These are phyloP conservation scores for Muraenolepis orangiensis DNA, from an alignment of 2,797 vertebrate genomes.

Conservation along the genomic window DNA sequence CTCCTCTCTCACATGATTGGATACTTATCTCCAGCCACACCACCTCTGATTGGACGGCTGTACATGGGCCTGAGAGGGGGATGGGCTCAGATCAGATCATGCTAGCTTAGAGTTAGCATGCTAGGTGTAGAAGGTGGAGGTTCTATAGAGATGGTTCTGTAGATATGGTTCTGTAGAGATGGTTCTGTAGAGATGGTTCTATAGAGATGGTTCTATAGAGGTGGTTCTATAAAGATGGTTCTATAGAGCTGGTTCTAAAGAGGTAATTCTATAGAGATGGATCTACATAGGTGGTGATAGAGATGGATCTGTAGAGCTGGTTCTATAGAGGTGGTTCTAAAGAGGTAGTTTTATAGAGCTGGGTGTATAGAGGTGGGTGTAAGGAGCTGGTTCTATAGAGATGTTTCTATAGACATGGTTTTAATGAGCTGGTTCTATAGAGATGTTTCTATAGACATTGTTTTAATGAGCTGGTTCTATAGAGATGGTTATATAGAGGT, in stretches of 20 bases:
- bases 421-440: too few species aligned
- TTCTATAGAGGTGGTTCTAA: too few species aligned
- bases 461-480: too few species aligned
- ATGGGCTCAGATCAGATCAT: constrained; percentile 1
- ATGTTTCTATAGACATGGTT: too few species aligned
- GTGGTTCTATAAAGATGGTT: background rate
- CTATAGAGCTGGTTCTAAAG: too few species aligned
- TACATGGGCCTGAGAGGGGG: constrained; percentile 38
- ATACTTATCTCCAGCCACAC: constrained; percentile 47
- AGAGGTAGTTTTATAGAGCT: too few species aligned
- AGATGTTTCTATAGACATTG: too few species aligned
- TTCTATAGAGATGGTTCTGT: background rate
- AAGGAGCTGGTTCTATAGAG: too few species aligned
- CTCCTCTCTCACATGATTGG: constrained; percentile 54
- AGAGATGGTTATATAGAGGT: too few species aligned
- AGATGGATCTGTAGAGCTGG: background rate
- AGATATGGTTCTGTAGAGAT: background rate
- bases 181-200: background rate
- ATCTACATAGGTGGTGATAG: background rate
- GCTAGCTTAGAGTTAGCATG: background rate
- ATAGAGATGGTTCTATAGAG: background rate
- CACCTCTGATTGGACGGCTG: constrained; percentile 64
- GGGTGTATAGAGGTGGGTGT: too few species aligned
- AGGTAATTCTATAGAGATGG: background rate
- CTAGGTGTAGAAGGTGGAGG: too few species aligned